Evolutionary conservation across 2,113 vertebrate genomes (phyloP).

Genomic region (Tetraodon nigroviridis): DNA sequence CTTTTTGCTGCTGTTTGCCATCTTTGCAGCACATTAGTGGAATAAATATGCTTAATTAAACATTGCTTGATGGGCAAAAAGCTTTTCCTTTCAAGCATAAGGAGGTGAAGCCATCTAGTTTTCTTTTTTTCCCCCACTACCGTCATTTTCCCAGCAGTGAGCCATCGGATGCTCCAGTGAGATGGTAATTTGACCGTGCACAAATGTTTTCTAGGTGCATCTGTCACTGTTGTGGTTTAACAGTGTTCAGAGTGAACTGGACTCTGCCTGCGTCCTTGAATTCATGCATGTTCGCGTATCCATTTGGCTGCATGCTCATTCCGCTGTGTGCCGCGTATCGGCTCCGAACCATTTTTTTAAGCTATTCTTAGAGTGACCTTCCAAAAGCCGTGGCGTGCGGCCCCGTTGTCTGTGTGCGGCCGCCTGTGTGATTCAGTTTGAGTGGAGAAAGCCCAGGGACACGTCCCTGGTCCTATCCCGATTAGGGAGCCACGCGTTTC

Average conservation of each 20-base stretch:
- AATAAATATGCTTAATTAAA: constrained; percentile 37
- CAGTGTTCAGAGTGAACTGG: constrained; percentile 26
- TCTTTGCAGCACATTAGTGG: constrained; percentile 27
- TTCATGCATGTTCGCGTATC: constrained; percentile 45
- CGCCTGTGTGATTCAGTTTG: constrained; percentile 63
- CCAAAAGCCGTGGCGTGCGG: constrained; percentile 52
- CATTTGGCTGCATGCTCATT: constrained; percentile 53
- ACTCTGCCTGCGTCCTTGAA: constrained; percentile 25
- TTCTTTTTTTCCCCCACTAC: constrained; percentile 5
- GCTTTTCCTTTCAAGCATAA: constrained; percentile 19
- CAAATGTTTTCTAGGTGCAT: constrained; percentile 9
- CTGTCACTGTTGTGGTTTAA: constrained; percentile 11
- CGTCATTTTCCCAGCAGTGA: constrained; percentile 12
- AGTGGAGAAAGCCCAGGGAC: constrained; percentile 62
- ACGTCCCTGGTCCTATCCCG: constrained; percentile 52
- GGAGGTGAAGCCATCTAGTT: constrained; percentile 27
- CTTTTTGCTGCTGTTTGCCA: constrained; percentile 6
- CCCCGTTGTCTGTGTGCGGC: constrained; percentile 63
- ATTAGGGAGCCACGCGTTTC: constrained; percentile 52
- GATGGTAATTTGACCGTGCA: constrained; percentile 21
- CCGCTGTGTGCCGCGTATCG: constrained; percentile 15
- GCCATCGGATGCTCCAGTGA: constrained; percentile 6
- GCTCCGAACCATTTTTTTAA: constrained; percentile 24
- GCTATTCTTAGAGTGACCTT: constrained; percentile 73
- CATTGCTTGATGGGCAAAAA: constrained; percentile 5